phyloP scores from a whole-genome alignment of 2,113 vertebrate species.

The Hyperopisus bebe region DNA sequence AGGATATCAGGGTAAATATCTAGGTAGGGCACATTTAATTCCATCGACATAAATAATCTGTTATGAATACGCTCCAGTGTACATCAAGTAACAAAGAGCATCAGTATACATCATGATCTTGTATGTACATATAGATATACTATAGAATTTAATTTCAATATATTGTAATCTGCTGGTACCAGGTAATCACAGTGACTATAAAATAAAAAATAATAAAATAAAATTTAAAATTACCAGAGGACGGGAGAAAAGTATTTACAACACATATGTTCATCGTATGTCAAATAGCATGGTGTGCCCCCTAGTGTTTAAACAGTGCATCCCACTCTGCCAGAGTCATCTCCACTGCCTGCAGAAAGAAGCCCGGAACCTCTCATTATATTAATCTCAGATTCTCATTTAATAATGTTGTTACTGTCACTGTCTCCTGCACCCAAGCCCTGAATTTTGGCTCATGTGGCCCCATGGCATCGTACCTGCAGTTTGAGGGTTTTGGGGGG shows the following conservation, averaged over 20 bases:
- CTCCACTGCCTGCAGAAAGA: neutral
- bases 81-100: constrained; percentile 50
- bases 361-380: neutral
- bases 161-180: constrained; percentile 70
- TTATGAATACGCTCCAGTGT: constrained; percentile 41
- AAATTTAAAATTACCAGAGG: constrained; percentile 46
- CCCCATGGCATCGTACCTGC: neutral
- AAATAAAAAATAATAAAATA: constrained; percentile 44
- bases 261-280: constrained; percentile 38
- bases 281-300: constrained; percentile 43
- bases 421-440: neutral
- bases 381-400: neutral
- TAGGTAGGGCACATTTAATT: constrained; percentile 11
- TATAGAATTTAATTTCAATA: constrained; percentile 57
- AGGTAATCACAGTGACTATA: constrained; percentile 70
- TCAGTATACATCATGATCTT: constrained; percentile 47
- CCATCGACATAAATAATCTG: constrained; percentile 36
- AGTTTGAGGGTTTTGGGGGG: neutral
- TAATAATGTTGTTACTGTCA: neutral
- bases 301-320: neutral
- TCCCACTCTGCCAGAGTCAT: neutral
- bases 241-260: constrained; percentile 49
- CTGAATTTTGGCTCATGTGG: neutral
- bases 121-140: constrained; percentile 52
- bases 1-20: constrained; percentile 39